Conservation (phyloP, 2,113 vertebrate species). For the Galeopterus variegatus region DNA sequence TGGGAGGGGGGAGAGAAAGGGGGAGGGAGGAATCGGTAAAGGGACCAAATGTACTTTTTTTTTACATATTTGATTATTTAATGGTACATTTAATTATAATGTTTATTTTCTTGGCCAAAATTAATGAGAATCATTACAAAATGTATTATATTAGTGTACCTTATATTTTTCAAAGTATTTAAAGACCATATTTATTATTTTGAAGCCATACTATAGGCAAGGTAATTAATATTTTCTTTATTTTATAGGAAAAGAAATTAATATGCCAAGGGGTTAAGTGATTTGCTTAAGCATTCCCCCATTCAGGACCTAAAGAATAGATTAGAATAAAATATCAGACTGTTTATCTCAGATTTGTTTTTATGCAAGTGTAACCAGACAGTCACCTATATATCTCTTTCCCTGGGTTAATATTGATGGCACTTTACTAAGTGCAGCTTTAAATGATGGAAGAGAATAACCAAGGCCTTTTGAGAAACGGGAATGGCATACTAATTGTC, state of each 20-base stretch:
- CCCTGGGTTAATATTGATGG: neutral
- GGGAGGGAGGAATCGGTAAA: too few species aligned
- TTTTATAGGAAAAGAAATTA: neutral
- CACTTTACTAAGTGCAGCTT: constrained; percentile 1
- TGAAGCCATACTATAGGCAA: neutral
- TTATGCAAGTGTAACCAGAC: neutral
- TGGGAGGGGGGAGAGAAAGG: too few species aligned
- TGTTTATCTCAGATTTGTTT: neutral
- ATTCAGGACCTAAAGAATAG: neutral
- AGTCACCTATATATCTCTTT: neutral
- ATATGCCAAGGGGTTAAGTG: neutral
- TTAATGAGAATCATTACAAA: neutral
- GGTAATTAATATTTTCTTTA: neutral
- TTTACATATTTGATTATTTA: neutral
- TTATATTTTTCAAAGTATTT: neutral
- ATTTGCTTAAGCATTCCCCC: neutral
- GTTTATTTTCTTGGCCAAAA: neutral
- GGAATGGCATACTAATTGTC: neutral
- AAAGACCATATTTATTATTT: neutral
- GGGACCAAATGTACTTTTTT: neutral
- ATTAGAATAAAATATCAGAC: neutral
- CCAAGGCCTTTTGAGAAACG: neutral
- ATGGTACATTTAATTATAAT: neutral
- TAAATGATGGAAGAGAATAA: neutral
- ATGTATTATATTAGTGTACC: neutral